phyloP scores from a whole-genome alignment of 2,113 vertebrate species.

The Chascanopsetta lugubris region DNA sequence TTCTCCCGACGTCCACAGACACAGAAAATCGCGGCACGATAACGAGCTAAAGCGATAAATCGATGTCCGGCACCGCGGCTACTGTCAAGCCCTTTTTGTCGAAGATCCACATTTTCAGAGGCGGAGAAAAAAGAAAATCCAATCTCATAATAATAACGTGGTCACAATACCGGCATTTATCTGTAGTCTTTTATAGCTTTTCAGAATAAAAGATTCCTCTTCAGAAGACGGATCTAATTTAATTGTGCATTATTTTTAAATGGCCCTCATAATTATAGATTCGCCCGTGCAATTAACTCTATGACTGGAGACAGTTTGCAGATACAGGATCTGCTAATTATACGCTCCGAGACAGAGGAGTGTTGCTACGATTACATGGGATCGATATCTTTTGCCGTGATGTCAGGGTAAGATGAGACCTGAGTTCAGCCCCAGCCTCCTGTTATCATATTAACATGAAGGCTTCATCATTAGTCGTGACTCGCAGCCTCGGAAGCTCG shows the following conservation, averaged over 20 bases:
- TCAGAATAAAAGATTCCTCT: slow-evolving; percentile 34
- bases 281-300: slow-evolving; percentile 43
- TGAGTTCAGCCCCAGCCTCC: slow-evolving; percentile 38
- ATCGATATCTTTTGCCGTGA: slow-evolving; percentile 71
- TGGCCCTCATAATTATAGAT: slow-evolving; percentile 31
- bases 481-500: slow-evolving; percentile 23
- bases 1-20: slow-evolving; percentile 30
- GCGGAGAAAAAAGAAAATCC: background rate
- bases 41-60: slow-evolving; percentile 37
- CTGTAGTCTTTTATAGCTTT: too few species aligned
- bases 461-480: slow-evolving; percentile 67
- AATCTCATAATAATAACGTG: slow-evolving; percentile 2
- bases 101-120: slow-evolving; percentile 11
- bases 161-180: background rate
- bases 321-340: slow-evolving; percentile 74
- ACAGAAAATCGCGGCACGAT: slow-evolving; percentile 26
- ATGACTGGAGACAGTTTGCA: slow-evolving; percentile 63
- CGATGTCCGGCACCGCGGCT: slow-evolving; percentile 20
- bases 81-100: slow-evolving; percentile 23
- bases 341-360: slow-evolving; percentile 57
- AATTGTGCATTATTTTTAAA: slow-evolving; percentile 30
- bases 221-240: background rate
- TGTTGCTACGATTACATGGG: slow-evolving; percentile 64
- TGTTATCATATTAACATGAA: slow-evolving; percentile 73
- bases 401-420: slow-evolving; percentile 72